Base-by-base conservation (phyloP, 2,888 invertebrate species). In the Hyles lineata region DNA sequence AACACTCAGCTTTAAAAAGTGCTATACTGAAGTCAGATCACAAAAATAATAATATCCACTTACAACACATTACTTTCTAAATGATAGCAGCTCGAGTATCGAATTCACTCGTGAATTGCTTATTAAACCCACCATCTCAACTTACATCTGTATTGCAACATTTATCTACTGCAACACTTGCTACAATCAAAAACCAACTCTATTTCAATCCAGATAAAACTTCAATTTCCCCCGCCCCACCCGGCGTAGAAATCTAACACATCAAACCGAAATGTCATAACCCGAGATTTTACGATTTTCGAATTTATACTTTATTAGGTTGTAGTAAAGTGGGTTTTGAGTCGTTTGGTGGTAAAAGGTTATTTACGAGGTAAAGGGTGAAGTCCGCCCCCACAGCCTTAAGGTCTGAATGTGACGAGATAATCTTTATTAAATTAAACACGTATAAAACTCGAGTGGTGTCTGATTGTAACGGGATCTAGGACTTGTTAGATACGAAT, bases 141-240 rank as follows among this genome's bases (percentile, higher is more conserved):
- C 50, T 67, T 89, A 90, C 90, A 92, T 92, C 92, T 92, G 89
- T 90, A 92, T 92, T 88, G 85, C 82, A 86, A 92, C 92, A 92
- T 90, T 85, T 88, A 91, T 91, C 90, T 81, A 77, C 77, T 81
- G 78, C 83, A 83, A 82, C 72, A 73, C 77, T 74, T 70, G 58
- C 52, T 6, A 11, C 77, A 81, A 70, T 35, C 74, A 43, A 86
- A 85, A 84, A 80, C 52, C 70, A 78, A 83, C 85, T 76, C 71
- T 84, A 84, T 11, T 0, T 0, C 5, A 69, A 60, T 3, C 2
- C 0, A 0, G 19, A 43, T 78, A 82, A 71, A 78, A 78, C 77
- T 72, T 32, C 81, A 82, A 82, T 79, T 85, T 71, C 69, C 63
- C 63, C 59, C 74, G 59, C 72, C 75, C 69, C 72, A 72, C 72